These are phyloP conservation scores for Oxycera nigricornis DNA, from an alignment of 2,888 invertebrate species.

Conservation along the genomic window DNA sequence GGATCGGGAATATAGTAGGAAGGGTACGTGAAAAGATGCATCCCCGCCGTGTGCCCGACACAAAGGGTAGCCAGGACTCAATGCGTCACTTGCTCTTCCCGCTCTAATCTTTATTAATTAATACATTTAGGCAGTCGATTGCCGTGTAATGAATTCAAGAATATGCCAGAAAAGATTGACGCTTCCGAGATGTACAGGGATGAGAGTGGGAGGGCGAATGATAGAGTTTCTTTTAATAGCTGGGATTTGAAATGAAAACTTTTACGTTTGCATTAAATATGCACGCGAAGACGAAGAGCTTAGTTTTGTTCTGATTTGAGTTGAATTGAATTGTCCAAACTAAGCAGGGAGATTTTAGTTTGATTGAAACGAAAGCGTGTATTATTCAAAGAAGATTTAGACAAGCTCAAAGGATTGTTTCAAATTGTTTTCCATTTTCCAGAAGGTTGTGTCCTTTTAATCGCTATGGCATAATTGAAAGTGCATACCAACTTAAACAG, in stretches of 20 bases:
- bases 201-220: neutral
- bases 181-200: neutral
- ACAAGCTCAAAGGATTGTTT: too few species aligned
- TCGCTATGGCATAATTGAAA: too few species aligned
- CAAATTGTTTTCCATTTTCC: too few species aligned
- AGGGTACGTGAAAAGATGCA: too few species aligned
- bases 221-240: constrained; percentile 33
- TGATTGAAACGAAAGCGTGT: too few species aligned
- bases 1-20: too few species aligned
- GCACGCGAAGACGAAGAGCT: neutral
- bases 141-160: constrained; percentile 41
- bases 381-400: too few species aligned
- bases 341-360: too few species aligned
- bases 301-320: too few species aligned
- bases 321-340: too few species aligned
- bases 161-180: constrained; percentile 35
- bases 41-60: constrained; percentile 17
- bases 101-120: constrained; percentile 45
- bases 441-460: too few species aligned
- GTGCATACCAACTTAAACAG: too few species aligned
- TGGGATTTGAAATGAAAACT: constrained; percentile 20
- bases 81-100: constrained; percentile 37
- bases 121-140: constrained; percentile 41
- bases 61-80: neutral
- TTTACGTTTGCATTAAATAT: constrained; percentile 24